These are phyloP conservation scores for Tachycineta bicolor DNA, from an alignment of 2,113 vertebrate species.

Conservation along the genomic window DNA sequence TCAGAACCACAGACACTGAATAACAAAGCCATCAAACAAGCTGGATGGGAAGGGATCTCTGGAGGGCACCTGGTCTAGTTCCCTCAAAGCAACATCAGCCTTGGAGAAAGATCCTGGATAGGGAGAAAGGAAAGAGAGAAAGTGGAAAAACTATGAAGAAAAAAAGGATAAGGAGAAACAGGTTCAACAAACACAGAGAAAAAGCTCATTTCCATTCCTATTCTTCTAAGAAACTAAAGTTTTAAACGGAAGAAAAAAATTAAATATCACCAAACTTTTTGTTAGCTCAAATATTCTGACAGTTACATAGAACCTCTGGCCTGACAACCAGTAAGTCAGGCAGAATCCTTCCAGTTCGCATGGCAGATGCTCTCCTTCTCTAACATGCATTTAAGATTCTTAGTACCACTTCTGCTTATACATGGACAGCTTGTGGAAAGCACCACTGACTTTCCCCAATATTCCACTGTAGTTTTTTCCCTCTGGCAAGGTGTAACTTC, in stretches of 20 bases:
- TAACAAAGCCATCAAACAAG: neutral
- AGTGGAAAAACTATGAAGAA: fast-evolving
- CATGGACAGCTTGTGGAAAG: neutral
- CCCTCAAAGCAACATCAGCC: neutral
- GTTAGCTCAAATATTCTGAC: neutral
- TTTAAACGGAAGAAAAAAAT: neutral
- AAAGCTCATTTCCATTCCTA: neutral
- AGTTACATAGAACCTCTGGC: neutral
- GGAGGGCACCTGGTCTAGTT: neutral
- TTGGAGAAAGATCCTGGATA: neutral
- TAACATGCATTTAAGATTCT: neutral
- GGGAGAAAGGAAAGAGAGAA: neutral
- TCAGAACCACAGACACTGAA: neutral
- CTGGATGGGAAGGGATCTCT: neutral
- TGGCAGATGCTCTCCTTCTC: neutral
- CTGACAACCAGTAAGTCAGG: neutral
- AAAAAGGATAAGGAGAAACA: neutral
- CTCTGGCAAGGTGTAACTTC: neutral
- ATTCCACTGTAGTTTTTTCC: neutral
- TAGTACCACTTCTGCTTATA: neutral
- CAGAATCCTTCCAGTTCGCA: neutral
- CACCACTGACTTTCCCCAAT: fast-evolving
- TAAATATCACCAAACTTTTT: neutral
- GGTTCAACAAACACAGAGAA: neutral
- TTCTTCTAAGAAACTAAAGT: neutral